phyloP scores from a whole-genome alignment of 2,113 vertebrate genomes.

The Pavo muticus region DNA sequence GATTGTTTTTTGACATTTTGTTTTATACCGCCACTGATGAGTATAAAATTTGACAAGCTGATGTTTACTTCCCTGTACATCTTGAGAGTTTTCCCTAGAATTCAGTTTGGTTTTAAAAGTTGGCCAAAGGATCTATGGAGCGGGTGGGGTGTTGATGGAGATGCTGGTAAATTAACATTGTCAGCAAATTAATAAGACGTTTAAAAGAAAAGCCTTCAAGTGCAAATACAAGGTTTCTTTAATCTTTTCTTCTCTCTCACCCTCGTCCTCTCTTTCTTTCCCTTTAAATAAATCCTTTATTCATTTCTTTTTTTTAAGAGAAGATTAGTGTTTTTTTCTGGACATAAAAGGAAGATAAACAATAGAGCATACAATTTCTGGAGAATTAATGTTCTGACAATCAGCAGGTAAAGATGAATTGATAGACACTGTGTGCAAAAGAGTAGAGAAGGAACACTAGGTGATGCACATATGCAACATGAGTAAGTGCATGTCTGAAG shows the following conservation, averaged over 20 bases:
- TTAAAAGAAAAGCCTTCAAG: slow-evolving; percentile 52
- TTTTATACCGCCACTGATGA: slow-evolving; percentile 41
- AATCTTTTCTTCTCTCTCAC: neutral
- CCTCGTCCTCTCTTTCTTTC: fast-evolving
- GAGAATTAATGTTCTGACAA: slow-evolving; percentile 11
- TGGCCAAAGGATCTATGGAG: slow-evolving; percentile 48
- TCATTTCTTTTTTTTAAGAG: neutral
- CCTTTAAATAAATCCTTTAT: slow-evolving; percentile 1
- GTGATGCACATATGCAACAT: neutral
- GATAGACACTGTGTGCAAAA: neutral
- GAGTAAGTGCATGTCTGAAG: fast-evolving
- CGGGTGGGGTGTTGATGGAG: slow-evolving; percentile 62
- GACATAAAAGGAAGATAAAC: neutral
- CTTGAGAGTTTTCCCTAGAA: slow-evolving; percentile 63
- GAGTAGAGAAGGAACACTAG: neutral
- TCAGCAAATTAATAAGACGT: slow-evolving; percentile 71
- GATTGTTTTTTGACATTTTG: slow-evolving; percentile 55
- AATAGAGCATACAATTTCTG: neutral
- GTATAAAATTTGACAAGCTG: slow-evolving; percentile 59
- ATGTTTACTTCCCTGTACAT: slow-evolving; percentile 61
- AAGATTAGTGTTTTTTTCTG: neutral
- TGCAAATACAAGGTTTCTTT: slow-evolving; percentile 41
- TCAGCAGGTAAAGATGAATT: neutral
- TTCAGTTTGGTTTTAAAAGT: slow-evolving; percentile 65
- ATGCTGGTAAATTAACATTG: slow-evolving; percentile 51